phyloP scores from a whole-genome alignment of 2,113 vertebrate genomes.

The Calidris pygmaea region DNA sequence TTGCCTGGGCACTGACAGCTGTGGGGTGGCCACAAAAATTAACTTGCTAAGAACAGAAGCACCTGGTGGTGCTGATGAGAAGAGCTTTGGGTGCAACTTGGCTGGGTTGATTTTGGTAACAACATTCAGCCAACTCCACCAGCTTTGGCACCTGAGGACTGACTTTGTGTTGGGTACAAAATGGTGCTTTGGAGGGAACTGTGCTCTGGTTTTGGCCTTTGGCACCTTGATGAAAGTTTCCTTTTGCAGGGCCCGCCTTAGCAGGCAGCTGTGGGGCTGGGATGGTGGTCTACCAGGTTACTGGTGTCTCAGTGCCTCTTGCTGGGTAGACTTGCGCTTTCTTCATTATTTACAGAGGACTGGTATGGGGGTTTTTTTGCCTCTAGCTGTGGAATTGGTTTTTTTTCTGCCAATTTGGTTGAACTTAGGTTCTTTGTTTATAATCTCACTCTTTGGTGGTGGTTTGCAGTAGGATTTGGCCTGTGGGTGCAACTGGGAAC shows the following conservation, averaged over 20 bases:
- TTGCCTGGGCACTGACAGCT: not conserved
- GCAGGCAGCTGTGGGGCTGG: not conserved
- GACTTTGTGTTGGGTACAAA: not conserved
- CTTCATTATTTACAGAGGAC: not conserved
- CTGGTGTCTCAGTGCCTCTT: not conserved
- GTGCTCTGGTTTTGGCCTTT: not conserved
- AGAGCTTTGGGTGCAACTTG: not conserved
- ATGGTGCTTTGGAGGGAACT: fast-evolving
- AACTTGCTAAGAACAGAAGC: not conserved
- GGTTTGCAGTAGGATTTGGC: not conserved
- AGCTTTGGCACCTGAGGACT: not conserved
- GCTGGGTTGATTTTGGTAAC: not conserved
- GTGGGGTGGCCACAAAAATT: not conserved
- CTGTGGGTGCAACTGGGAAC: not conserved
- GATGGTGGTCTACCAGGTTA: fast-evolving
- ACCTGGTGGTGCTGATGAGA: not conserved
- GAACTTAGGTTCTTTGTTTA: not conserved
- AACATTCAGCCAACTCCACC: not conserved
- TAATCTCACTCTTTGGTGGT: not conserved
- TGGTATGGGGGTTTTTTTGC: not conserved
- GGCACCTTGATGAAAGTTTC: not conserved
- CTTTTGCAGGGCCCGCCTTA: not conserved
- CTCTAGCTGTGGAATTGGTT: not conserved
- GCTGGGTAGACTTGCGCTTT: not conserved
- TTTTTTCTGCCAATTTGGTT: not conserved